Evolutionary conservation across 2,797 vertebrate species (phyloP), one percentile per base, ranked within the genome.

Genomic region (Aselliscus stoliczkanus): DNA sequence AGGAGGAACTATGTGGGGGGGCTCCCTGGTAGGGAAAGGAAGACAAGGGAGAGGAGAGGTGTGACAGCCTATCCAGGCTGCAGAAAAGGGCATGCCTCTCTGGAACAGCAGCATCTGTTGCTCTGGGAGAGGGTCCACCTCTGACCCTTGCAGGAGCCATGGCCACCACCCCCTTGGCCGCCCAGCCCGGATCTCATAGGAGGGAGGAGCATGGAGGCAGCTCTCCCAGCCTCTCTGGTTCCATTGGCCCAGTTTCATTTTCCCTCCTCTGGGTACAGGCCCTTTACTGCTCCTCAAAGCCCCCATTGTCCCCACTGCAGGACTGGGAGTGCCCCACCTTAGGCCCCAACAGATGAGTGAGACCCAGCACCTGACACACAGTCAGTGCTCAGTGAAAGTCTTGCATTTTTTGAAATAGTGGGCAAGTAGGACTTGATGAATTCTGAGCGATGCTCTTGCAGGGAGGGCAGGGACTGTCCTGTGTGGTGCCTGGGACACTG

Each of bases 121-220:
- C 77, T 72, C 52, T n/a, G 85, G 95, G 95, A 97, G 96, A 97
- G 93, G 80, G 50, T 82, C 37, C 29, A 50, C 75, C 90, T 83
- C 60, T 96, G 93, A 95, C 84, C 95, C 91, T 72, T 84, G 90
- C 73, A n/a, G 80, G 87, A 95, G 96, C 95, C 73, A 17, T 80
- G 83, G 92, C 83, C 21, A 79, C 90, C 83, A 91, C 89, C 96
- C 83, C 96, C 91, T 94, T 94, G 92, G 12, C 76, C 0, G 1
- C 20, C 54, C 27, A 97, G 97, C 92, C 94, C 86, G 90, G 97
- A 95, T 82, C 69, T 95, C 92, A 88, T 44, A 89, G 97, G 85
- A 79, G 96, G 94, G 95, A 95, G 95, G 94, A 94, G 77, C 81
- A 37, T 72, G 52, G 52, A 81, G 29, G 29, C 47, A 15, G 75